Conservation (phyloP, 2,797 vertebrate genomes). For the Sparus aurata region DNA sequence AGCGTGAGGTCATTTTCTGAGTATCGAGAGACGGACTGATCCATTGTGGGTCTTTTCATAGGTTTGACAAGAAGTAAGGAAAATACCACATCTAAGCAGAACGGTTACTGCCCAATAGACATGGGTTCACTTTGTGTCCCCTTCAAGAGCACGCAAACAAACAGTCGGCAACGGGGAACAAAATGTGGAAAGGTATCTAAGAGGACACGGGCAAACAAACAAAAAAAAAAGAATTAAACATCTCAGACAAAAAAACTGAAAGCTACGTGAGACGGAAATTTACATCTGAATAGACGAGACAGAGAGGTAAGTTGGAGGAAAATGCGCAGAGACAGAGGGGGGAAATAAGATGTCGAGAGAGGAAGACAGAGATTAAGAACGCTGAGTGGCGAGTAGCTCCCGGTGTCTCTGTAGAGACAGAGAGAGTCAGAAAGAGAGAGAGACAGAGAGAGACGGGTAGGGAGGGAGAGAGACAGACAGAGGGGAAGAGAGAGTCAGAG, state of each 20-base stretch:
- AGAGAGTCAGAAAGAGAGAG: slow-evolving; percentile 17
- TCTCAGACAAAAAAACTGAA: slow-evolving; percentile 5
- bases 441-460: slow-evolving; percentile 63
- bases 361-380: slow-evolving; percentile 65
- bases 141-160: background rate
- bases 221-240: background rate
- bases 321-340: slow-evolving; percentile 45
- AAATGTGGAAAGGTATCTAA: background rate
- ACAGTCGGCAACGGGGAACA: background rate
- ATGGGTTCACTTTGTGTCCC: background rate
- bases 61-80: too few relatives aligned
- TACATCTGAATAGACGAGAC: slow-evolving; percentile 33
- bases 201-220: background rate
- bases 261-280: slow-evolving; percentile 39
- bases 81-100: too few relatives aligned
- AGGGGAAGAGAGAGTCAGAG: background rate
- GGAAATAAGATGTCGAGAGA: slow-evolving; percentile 53
- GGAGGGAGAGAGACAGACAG: slow-evolving; percentile 16
- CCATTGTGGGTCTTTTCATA: background rate
- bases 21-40: background rate
- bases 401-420: slow-evolving; percentile 40
- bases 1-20: background rate
- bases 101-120: background rate
- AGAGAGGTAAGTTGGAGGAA: slow-evolving; percentile 23
- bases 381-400: slow-evolving; percentile 53